phyloP scores from a whole-genome alignment of 2,888 invertebrate genomes.

The Nasonia oneida region DNA sequence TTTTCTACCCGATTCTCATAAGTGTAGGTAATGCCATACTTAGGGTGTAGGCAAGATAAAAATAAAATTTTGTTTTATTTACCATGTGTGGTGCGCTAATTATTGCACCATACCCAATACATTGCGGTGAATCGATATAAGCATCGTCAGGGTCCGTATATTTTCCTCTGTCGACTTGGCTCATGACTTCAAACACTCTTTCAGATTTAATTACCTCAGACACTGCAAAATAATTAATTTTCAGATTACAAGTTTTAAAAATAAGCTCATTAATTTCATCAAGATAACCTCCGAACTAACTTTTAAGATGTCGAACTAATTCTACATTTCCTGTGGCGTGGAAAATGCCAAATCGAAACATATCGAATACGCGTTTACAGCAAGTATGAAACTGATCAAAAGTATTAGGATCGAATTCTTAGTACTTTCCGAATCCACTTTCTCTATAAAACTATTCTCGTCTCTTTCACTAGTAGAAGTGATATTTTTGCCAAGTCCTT shows the following conservation, averaged over 20 bases:
- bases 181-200: slow-evolving; percentile 90
- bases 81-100: slow-evolving; percentile 99
- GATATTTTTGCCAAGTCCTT: neutral
- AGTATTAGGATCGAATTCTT: neutral
- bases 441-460: neutral
- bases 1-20: too few relatives aligned
- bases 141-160: slow-evolving; percentile 84
- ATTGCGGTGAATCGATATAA: slow-evolving; percentile 94
- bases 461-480: neutral
- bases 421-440: neutral
- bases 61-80: slow-evolving; percentile 63
- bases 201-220: slow-evolving; percentile 90
- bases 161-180: slow-evolving; percentile 89
- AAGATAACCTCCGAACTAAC: slow-evolving; percentile 80
- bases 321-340: slow-evolving; percentile 91
- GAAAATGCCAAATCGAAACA: slow-evolving; percentile 91
- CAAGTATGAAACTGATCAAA: neutral
- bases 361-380: slow-evolving; percentile 73
- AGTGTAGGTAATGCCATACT: too few relatives aligned
- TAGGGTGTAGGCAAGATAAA: too few relatives aligned
- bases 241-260: neutral
- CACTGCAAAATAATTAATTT: slow-evolving; percentile 80
- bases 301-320: slow-evolving; percentile 88
- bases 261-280: too few relatives aligned
- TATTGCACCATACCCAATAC: slow-evolving; percentile 96